Base-by-base conservation (phyloP, 2,113 vertebrate genomes). In the Acrocephalus arundinaceus region DNA sequence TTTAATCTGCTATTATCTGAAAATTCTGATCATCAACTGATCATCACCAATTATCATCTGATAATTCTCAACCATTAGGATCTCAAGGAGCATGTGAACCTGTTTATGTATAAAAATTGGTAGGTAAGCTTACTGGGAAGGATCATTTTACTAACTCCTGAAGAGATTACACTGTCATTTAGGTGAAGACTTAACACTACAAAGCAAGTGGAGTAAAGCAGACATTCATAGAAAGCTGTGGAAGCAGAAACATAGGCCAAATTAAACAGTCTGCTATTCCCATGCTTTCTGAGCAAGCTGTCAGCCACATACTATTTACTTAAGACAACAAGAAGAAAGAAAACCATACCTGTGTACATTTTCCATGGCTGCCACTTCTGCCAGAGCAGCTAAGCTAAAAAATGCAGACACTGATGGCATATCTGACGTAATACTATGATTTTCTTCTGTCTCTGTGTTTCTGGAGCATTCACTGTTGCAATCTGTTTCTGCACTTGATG, bases 361-460 rank as follows among this genome's bases (percentile, higher is more conserved):
- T 96, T 99, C 99, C 99, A 99, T 99, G 97, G 99, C 99, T n/a
- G 99, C 99, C 33, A 99, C 99, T 94, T 99, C 99, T 19, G 99
- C 99, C n/a, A 99, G 98, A 28, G 99, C 99, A n/a, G 99, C 98
- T 70, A 99, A 97, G 96, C 99, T 99, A 90, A 99, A 99, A 98
- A 99, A 99, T 4, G 99, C 98, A 71, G 99, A 98, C 90, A 98
- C 97, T 0, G 98, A 95, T 82, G 98, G 98, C 97, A 98, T 98
- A 90, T 98, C 98, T 6, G 97, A 97, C 7, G 98, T 96, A 91
- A 97, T 97, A 97, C 97, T 98, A 94, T 97, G 97, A 2, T 94
- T 97, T 91, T 98, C 98, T 43, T 98, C 97, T 20, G 94, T 96
- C 89, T 97, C 96, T 27, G 97, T 58, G 81, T 92, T 96, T 96